Evolutionary conservation across 2,113 vertebrate genomes (phyloP), one percentile per base, ranked within the genome.

Genomic region (Alethe castanea): DNA sequence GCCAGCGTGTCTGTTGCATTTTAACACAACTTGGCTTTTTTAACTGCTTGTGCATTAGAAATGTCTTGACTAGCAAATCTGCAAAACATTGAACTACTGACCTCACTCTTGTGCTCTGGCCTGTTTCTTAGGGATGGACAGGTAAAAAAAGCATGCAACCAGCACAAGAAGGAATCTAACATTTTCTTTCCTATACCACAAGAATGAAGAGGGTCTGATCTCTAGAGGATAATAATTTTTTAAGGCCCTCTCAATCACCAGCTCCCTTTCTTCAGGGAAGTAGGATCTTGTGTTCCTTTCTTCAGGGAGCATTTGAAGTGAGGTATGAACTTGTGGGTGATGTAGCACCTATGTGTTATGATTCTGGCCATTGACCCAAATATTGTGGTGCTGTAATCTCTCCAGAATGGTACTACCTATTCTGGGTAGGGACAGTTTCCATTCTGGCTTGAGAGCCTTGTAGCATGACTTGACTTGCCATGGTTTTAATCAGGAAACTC

Each of bases 51-150:
- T 93, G 84, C 95, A 50, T 78, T 95, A 88, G 95, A 96, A 94
- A 62, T 79, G 60, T 83, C 74, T 91, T 95, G 19, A 92, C 71
- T 93, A 97, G 91, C 88, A 93, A 96, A 90, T 96, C 91, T 96
- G 61, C 92, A 97, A 94, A 92, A 40, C 61, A 76, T 25, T 93
- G 52, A 67, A 50, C 38, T 78, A 81, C 74, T 95, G 36, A 96
- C 53, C 28, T 76, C 56, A 90, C 11, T 94, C 15, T 81, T 61
- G 29, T 54, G 24, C 69, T 90, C 61, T 89, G 48, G 7, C 56
- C 77, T 93, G n/a, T 88, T 92, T 89, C 71, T 87, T 60, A 81
- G 45, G 54, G 40, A 45, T 38, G 64, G 40, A 57, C 25, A 52
- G 57, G 42, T 81, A 14, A 72, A 88, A 88, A 81, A 66, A 19